Conservation (phyloP, 2,888 invertebrate genomes). For the Loripinus fragilis region DNA sequence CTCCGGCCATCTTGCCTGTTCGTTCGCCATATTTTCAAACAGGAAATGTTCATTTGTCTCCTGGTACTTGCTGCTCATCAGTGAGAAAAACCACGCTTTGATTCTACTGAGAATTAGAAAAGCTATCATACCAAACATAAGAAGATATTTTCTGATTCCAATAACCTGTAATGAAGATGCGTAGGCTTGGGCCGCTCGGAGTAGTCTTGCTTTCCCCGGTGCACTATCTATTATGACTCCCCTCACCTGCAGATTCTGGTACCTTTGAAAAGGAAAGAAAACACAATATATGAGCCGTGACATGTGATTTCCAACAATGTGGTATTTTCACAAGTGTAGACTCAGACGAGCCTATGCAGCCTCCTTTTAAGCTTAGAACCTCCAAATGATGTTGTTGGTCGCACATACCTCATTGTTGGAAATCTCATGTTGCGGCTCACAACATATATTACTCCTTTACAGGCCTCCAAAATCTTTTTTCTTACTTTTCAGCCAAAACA, state of each 20-base stretch:
- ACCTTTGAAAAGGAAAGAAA: constrained; percentile 28
- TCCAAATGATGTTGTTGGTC: too few relatives aligned
- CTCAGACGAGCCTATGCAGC: too few relatives aligned
- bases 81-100: constrained; percentile 36
- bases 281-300: too few relatives aligned
- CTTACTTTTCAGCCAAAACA: too few relatives aligned
- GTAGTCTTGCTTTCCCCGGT: constrained; percentile 85
- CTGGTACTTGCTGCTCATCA: constrained; percentile 36
- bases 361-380: too few relatives aligned
- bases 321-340: too few relatives aligned
- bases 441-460: too few relatives aligned
- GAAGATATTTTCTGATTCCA: constrained; percentile 67
- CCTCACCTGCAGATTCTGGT: constrained; percentile 59
- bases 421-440: too few relatives aligned
- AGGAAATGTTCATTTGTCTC: constrained; percentile 58
- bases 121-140: constrained; percentile 84
- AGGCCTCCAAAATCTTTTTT: too few relatives aligned
- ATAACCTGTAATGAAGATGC: constrained; percentile 61
- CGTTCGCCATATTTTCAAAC: constrained; percentile 83
- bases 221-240: constrained; percentile 88
- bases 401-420: too few relatives aligned
- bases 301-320: too few relatives aligned
- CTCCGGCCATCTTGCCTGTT: constrained; percentile 88
- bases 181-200: constrained; percentile 69
- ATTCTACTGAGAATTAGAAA: constrained; percentile 62